Conservation (phyloP, 1,140 invertebrate genomes). For the Saccostrea glomerata region DNA sequence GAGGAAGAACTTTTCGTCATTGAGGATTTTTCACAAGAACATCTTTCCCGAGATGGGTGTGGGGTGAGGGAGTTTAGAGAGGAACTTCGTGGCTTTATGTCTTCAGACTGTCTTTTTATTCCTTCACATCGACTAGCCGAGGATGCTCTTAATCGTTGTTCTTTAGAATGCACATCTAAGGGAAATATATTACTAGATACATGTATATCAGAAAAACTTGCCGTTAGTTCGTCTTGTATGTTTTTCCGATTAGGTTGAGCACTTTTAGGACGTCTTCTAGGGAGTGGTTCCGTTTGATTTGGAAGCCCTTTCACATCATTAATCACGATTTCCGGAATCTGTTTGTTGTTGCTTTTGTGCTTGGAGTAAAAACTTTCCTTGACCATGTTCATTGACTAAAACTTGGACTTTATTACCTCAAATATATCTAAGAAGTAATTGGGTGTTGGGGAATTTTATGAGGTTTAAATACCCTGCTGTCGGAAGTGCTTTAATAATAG, state of each 20-base stretch:
- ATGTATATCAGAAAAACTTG: background rate
- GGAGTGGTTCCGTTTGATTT: background rate
- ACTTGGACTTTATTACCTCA: background rate
- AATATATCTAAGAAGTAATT: background rate
- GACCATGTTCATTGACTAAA: background rate
- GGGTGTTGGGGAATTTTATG: background rate
- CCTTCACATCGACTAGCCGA: background rate
- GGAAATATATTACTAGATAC: background rate
- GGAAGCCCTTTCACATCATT: background rate
- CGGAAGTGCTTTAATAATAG: background rate
- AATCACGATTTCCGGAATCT: background rate
- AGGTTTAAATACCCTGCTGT: background rate
- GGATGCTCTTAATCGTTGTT: background rate
- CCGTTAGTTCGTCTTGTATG: background rate
- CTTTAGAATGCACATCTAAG: conserved; percentile 1
- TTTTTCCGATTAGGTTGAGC: background rate
- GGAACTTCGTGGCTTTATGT: background rate
- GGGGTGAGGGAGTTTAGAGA: background rate
- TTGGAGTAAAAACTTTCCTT: background rate
- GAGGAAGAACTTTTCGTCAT: background rate
- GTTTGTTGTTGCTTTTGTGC: background rate
- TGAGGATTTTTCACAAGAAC: background rate
- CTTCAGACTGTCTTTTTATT: background rate
- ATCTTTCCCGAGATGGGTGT: background rate
- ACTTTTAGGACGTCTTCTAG: background rate